These are phyloP conservation scores for Oostethus manadensis DNA, from an alignment of 2,113 vertebrate species.

Conservation along the genomic window DNA sequence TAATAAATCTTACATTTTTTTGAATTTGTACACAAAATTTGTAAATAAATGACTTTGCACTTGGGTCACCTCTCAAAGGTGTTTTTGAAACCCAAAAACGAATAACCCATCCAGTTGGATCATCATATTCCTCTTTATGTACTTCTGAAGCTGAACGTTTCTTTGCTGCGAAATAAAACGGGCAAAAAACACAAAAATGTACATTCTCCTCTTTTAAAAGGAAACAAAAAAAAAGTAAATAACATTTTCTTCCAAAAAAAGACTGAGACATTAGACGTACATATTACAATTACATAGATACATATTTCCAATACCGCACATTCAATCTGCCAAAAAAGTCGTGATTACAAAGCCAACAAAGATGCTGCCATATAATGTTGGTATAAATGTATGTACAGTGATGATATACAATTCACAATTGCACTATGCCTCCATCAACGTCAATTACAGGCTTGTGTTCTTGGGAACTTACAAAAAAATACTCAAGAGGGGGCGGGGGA, in stretches of 20 bases:
- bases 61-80: too few species aligned
- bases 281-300: slow-evolving; percentile 94
- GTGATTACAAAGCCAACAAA: slow-evolving; percentile 93
- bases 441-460: slow-evolving; percentile 81
- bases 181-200: slow-evolving; percentile 76
- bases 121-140: slow-evolving; percentile 65
- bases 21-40: too few species aligned
- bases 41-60: too few species aligned
- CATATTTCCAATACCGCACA: slow-evolving; percentile 91
- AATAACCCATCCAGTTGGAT: slow-evolving; percentile 48
- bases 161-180: slow-evolving; percentile 80
- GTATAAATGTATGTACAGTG: slow-evolving; percentile 83
- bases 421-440: slow-evolving; percentile 84
- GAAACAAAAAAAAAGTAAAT: slow-evolving; percentile 76
- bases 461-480: slow-evolving; percentile 55
- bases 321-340: slow-evolving; percentile 88
- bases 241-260: slow-evolving; percentile 79
- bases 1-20: too few species aligned
- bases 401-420: slow-evolving; percentile 87
- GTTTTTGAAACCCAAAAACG: too few species aligned
- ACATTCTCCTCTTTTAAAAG: slow-evolving; percentile 85
- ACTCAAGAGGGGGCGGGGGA: slow-evolving; percentile 41
- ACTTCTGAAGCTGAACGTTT: slow-evolving; percentile 72
- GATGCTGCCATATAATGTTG: slow-evolving; percentile 83
- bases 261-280: slow-evolving; percentile 88